phyloP scores from a whole-genome alignment of 2,888 invertebrate genomes.

The Athalia rosae region DNA sequence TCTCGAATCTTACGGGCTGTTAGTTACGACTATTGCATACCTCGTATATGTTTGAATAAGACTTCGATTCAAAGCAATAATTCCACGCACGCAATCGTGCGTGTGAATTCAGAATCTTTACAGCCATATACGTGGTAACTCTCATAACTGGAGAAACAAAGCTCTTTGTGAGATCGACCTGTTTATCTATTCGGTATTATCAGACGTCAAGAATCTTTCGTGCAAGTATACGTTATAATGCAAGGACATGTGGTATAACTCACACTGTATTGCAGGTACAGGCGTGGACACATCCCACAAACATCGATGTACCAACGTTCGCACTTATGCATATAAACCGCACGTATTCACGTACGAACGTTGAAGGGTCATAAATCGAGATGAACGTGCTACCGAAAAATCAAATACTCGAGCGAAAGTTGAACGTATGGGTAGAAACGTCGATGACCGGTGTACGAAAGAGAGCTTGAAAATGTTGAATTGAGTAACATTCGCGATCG shows the following conservation, averaged over 20 bases:
- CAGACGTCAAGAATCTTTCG: slow-evolving; percentile 16
- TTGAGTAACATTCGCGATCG: slow-evolving; percentile 26
- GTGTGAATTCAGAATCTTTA: background rate
- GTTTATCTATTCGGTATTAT: slow-evolving; percentile 12
- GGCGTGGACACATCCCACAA: background rate
- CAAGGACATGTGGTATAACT: background rate
- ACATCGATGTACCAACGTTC: background rate
- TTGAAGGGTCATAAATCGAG: slow-evolving; percentile 32
- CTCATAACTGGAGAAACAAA: slow-evolving; percentile 1
- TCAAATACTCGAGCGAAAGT: slow-evolving; percentile 4
- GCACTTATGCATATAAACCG: background rate
- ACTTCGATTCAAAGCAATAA: too few species aligned
- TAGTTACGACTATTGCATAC: too few species aligned
- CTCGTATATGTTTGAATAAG: too few species aligned
- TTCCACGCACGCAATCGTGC: background rate
- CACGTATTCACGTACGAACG: background rate
- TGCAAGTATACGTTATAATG: too few species aligned
- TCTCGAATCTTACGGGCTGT: too few species aligned
- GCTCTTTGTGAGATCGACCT: slow-evolving; percentile 13
- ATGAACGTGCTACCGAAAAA: slow-evolving; percentile 38
- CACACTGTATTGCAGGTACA: background rate
- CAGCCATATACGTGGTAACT: background rate
- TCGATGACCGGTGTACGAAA: slow-evolving; percentile 14
- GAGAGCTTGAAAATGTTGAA: slow-evolving; percentile 7
- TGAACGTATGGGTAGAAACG: slow-evolving; percentile 7